Evolutionary conservation across 2,888 invertebrate genomes (phyloP).

Genomic region (Orchesellides sinensis): DNA sequence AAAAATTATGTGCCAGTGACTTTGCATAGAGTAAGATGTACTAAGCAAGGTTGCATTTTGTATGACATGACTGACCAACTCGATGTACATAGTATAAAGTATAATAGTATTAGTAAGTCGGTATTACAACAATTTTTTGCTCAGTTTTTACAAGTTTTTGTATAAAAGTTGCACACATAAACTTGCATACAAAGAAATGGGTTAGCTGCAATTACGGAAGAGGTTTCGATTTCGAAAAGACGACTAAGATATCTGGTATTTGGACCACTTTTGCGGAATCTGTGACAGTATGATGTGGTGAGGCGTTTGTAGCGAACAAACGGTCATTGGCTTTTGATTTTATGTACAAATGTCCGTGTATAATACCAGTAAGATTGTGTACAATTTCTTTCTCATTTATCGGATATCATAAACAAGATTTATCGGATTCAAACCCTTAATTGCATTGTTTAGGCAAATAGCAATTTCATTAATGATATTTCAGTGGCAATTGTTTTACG

Average conservation of each 20-base stretch:
- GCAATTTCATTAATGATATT: not conserved
- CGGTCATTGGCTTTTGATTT: not conserved
- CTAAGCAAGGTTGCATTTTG: constrained; percentile 8
- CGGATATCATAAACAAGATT: too few relatives aligned
- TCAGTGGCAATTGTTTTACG: not conserved
- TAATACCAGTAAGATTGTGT: too few relatives aligned
- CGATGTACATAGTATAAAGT: not conserved
- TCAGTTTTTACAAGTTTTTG: not conserved
- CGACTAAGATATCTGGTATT: constrained; percentile 36
- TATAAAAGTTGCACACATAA: too few relatives aligned
- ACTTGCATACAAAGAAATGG: too few relatives aligned
- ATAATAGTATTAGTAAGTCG: too few relatives aligned
- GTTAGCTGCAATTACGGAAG: constrained; percentile 47
- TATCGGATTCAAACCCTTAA: not conserved
- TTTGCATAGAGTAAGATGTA: too few relatives aligned
- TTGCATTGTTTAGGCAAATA: too few relatives aligned
- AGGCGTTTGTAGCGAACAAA: not conserved
- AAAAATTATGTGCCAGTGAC: constrained; percentile 48
- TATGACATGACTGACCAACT: too few relatives aligned
- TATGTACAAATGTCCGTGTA: not conserved
- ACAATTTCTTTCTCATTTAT: too few relatives aligned
- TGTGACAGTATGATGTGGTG: not conserved
- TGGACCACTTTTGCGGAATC: constrained; percentile 2
- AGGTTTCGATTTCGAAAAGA: constrained; percentile 55
- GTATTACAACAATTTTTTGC: too few relatives aligned